A percentile compares a stretch with the other conserved stretches of the same genome.
phyloP scores from a whole-genome alignment of 2,113 vertebrate species.

The Rostratula benghalensis region DNA sequence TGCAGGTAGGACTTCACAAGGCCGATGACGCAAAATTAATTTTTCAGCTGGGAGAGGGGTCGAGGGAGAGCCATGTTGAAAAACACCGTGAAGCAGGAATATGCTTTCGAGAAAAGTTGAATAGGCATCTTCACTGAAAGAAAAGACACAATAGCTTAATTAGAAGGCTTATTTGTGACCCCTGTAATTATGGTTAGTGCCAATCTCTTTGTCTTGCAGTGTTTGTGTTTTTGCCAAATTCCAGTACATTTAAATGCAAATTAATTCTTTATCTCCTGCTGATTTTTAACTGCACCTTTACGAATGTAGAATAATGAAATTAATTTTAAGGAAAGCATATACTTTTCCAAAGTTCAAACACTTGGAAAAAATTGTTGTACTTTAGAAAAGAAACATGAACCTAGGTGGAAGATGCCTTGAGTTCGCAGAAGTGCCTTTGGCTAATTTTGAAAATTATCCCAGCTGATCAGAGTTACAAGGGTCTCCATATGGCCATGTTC shows the following conservation, averaged over 20 bases:
- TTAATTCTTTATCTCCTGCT: neutral
- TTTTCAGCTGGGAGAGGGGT: neutral
- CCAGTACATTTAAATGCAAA: neutral
- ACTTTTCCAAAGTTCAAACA: neutral
- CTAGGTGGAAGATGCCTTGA: neutral
- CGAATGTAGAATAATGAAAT: neutral
- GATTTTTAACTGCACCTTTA: neutral
- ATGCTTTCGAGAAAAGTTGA: neutral
- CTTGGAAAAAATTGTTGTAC: neutral
- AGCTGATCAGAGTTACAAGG: neutral
- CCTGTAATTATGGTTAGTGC: neutral
- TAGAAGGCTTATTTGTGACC: neutral
- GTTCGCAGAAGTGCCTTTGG: neutral
- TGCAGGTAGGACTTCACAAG: constrained; percentile 82
- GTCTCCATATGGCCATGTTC: neutral
- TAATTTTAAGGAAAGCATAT: neutral
- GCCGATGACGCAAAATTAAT: neutral
- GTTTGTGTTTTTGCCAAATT: constrained; percentile 31
- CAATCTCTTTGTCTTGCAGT: neutral
- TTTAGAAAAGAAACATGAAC: neutral
- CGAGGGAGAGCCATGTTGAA: neutral
- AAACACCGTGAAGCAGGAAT: neutral
- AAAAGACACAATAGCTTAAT: neutral
- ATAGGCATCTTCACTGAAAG: neutral
- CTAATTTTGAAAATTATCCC: neutral